Conservation (phyloP, 35 echinoderm and acorn worm genomes). For the Strongylocentrotus purpuratus region DNA sequence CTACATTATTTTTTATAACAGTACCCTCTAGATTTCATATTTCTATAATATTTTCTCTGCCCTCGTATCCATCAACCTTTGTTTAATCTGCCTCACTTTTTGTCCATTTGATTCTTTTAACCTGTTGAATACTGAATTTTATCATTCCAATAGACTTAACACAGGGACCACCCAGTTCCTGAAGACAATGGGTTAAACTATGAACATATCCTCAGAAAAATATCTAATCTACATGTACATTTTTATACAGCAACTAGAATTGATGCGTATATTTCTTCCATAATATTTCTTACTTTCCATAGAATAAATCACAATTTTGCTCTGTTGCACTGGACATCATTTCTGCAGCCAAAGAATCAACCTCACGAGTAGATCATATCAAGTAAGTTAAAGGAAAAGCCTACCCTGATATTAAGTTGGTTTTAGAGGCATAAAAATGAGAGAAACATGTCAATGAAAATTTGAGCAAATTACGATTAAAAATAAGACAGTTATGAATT, state of each 20-base stretch:
- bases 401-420: no score
- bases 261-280: neutral
- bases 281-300: neutral
- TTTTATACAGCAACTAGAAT: no score
- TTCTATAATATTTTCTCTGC: neutral
- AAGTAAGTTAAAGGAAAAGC: conserved; percentile 38
- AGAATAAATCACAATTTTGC: conserved; percentile 43
- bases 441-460: no score
- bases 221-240: no score
- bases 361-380: conserved; percentile 8
- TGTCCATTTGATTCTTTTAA: neutral
- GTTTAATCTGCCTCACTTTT: neutral
- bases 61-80: neutral
- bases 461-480: no score
- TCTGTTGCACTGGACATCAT: conserved; percentile 47
- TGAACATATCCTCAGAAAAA: no score
- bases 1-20: neutral
- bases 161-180: no score
- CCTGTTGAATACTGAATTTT: no score
- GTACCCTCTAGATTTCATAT: neutral
- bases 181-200: no score
- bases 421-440: no score
- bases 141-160: no score
- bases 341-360: neutral
- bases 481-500: no score